Base-by-base conservation (phyloP, 2,888 invertebrate species). In the Plemyria rubiginata region DNA sequence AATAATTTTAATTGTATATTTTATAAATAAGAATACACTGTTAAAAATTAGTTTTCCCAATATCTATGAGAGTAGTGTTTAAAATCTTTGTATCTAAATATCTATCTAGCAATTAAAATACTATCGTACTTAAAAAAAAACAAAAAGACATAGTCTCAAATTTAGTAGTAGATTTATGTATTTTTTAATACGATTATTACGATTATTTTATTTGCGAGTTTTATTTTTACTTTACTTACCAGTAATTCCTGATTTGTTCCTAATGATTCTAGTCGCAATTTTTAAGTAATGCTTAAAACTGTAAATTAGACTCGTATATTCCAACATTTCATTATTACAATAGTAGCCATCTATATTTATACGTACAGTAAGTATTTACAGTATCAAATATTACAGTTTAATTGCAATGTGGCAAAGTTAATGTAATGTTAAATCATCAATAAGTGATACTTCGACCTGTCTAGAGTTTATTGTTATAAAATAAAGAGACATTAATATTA, bases 401-500 rank as follows among this genome's bases (percentile, higher is more conserved):
- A 13, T 16, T 45, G 16, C 16, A 66, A 38, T 11, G 67, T 62
- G 65, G 62, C 69, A 66, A 66, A 69, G 51, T 62, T 60, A 60
- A 61, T 7, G 36, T 11, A 38, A 2, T 36, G 46, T 54, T 54
- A 54, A 50, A 59, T 53, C 48, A 49, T 54, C 36, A 49, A 40
- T 66, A 66, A 60, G 84, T 85, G 81, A 86, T 84, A 90, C 87
- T 86, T 87, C 85, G 86, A 87, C 85, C 87, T 90, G 88, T 90
- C 88, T 90, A 91, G 87, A 90, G 84, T 85, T 86, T 88, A 90
- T 87, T 90, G 90, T 91, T 90, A 55, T 41, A 86, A 80, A 88
- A 88, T 91, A 92, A 91, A 91, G 86, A 89, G 81, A 89, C 87
- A 90, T 91, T 88, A 88, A 90, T 87, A 90, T 89, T 88, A 81